phyloP scores from a whole-genome alignment of 1,140 invertebrate species.

The Brachionus paranguensis region DNA sequence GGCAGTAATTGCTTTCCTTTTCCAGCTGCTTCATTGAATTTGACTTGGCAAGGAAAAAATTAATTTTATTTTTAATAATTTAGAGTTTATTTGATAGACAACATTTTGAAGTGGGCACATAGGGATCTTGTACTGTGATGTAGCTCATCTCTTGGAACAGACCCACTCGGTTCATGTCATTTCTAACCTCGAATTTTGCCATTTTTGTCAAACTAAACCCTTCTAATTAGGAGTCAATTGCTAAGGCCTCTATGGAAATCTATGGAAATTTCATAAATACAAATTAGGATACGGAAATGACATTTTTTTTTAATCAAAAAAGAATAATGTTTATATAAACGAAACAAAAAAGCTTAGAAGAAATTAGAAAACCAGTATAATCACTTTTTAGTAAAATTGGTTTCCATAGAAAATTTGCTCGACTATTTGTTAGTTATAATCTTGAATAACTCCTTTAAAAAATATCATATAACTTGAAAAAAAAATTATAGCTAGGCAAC shows the following conservation, averaged over 20 bases:
- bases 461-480: not conserved
- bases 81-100: not conserved
- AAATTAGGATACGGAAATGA: not conserved
- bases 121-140: constrained; percentile 51
- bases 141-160: constrained; percentile 55
- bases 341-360: constrained; percentile 15
- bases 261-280: not conserved
- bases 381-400: not conserved
- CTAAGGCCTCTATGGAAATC: not conserved
- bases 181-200: constrained; percentile 36
- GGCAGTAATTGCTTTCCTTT: constrained; percentile 54
- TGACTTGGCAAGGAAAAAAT: constrained; percentile 44
- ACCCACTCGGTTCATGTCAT: constrained; percentile 55
- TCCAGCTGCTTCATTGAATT: constrained; percentile 51
- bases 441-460: constrained; percentile 3
- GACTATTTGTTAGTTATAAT: not conserved
- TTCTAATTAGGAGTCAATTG: not conserved
- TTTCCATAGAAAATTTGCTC: constrained; percentile 25
- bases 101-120: constrained; percentile 44
- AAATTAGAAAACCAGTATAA: not conserved
- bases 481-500: constrained; percentile 29
- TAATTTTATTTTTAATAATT: not conserved
- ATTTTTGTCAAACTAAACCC: not conserved
- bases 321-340: not conserved
- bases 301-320: not conserved